Base-by-base conservation (phyloP, 2,113 vertebrate species). In the Pagrus major region DNA sequence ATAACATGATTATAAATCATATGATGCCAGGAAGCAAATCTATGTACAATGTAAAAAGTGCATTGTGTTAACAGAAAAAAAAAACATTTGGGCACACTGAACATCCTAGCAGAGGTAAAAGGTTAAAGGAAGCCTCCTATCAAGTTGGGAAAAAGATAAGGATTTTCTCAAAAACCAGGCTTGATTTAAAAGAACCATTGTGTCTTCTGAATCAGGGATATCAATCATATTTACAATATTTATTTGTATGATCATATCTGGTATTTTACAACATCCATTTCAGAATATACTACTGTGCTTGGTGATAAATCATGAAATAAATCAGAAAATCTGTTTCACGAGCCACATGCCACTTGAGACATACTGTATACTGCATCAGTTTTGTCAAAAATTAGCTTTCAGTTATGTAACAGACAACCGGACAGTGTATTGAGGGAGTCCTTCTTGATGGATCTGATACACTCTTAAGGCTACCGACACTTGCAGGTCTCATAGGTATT, bases 31-130 rank as follows among this genome's bases (percentile, higher is more conserved):
- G 65, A 90, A 89, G 90, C 71, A 78, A 86, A 84, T 71, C 14
- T 87, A 89, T 92, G 60, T 88, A 91, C 86, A 91, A 71, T 78
- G 86, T 86, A 86, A 91, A 92, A 93, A 91, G 92, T 93, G 92
- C 93, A 93, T 89, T 78, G 81, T 89, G 80, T 88, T 85, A 87
- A 91, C 79, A 85, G 63, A 92, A 85, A 78, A 25, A n/a, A n/a
- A n/a, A 70, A 84, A 84, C 65, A 74, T 41, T 67, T 78, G 71
- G 42, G 41, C 61, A 77, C 73, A 71, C 37, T 79, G 33, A 78
- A 69, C 46, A 71, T 61, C 41, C 52, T 15, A 63, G n/a, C 33
- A 73, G 44, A 84, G 21, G 18, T 37, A 65, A 70, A 58, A n/a
- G 29, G 71, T 59, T 23, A 81, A 59, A 61, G 37, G 20, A 63